A percentile compares a stretch with the other conserved stretches of the same genome.
These are phyloP conservation scores for Neomonachus schauinslandi DNA, from an alignment of 2,113 vertebrate genomes.

Conservation along the genomic window DNA sequence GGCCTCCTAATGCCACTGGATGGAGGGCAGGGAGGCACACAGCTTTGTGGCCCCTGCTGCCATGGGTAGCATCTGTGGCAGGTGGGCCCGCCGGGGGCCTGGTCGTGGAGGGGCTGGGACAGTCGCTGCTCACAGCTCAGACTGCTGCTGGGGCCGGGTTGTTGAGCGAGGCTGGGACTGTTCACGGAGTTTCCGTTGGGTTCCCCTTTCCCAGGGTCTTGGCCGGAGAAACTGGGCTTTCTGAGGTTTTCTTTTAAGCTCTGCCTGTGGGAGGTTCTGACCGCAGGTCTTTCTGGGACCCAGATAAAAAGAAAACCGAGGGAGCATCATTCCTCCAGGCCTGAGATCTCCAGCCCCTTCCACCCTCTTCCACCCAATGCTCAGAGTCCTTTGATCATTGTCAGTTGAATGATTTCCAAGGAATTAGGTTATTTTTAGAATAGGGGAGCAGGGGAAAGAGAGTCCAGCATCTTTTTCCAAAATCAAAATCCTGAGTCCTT, in stretches of 20 bases:
- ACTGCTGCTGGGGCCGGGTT: fast-evolving
- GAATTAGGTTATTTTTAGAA: neutral
- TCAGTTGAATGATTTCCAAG: neutral
- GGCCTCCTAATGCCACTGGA: neutral
- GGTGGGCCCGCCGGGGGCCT: fast-evolving
- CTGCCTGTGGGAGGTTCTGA: neutral
- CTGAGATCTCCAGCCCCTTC: neutral
- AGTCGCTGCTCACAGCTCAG: neutral
- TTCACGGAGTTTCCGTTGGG: neutral
- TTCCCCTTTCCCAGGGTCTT: neutral
- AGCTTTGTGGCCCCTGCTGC: neutral
- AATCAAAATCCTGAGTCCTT: neutral
- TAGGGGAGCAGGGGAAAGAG: neutral
- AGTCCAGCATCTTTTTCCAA: neutral
- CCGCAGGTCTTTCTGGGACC: neutral
- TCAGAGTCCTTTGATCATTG: neutral
- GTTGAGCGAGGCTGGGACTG: neutral
- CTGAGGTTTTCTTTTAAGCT: neutral
- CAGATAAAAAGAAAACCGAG: neutral
- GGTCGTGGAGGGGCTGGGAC: too few relatives aligned
- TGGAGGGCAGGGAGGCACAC: neutral
- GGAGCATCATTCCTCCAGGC: neutral
- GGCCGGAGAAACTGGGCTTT: neutral
- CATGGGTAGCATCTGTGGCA: neutral
- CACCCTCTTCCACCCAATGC: neutral